Conservation (phyloP, 2,113 vertebrate genomes). For the Pangasianodon hypophthalmus region DNA sequence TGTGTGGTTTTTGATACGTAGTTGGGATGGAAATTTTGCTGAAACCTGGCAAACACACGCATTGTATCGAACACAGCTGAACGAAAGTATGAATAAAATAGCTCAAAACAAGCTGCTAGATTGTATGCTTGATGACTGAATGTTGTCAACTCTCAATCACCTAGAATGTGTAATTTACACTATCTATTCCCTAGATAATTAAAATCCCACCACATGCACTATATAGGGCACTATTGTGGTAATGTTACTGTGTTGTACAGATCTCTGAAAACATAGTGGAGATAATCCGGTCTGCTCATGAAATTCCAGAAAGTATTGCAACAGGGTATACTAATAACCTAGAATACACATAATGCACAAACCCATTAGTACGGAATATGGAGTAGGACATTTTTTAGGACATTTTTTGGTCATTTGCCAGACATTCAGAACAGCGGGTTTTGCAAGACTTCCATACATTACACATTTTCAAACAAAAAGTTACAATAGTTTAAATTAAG, state of each 20-base stretch:
- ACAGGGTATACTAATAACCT: neutral
- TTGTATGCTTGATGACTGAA: neutral
- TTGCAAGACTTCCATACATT: neutral
- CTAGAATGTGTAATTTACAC: neutral
- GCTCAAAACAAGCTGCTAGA: neutral
- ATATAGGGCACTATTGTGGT: neutral
- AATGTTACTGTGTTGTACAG: neutral
- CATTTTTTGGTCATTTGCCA: neutral
- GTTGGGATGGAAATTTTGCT: neutral
- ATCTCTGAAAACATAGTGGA: neutral
- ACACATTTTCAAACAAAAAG: neutral
- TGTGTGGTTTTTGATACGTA: neutral
- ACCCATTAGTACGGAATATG: neutral
- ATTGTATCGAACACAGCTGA: neutral
- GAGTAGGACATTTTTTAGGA: neutral
- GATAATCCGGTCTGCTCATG: neutral
- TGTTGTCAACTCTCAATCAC: neutral
- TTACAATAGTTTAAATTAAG: neutral
- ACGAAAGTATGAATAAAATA: neutral
- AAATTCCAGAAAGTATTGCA: neutral
- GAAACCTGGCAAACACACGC: neutral
- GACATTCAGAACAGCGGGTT: neutral
- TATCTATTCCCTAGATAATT: neutral
- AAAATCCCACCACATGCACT: neutral
- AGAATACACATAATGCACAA: neutral